phyloP scores from a whole-genome alignment of 2,113 vertebrate genomes.

The Catharus bicknelli region DNA sequence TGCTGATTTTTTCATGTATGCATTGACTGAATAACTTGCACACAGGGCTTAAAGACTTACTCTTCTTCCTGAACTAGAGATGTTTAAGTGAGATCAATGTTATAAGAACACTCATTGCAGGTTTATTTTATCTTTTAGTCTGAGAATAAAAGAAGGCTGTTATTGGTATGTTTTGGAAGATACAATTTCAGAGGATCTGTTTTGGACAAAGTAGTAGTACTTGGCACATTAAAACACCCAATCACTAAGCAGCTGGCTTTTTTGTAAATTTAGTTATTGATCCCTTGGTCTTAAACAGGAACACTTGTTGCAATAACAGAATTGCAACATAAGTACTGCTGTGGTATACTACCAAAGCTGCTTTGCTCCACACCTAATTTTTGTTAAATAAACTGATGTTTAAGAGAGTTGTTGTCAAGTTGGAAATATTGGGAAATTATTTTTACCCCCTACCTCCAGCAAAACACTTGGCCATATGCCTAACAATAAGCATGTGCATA shows the following conservation, averaged over 20 bases:
- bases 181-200: neutral
- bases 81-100: neutral
- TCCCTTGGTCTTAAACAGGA: neutral
- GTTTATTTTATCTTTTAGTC: neutral
- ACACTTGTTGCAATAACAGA: constrained; percentile 7
- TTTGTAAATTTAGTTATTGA: constrained; percentile 15
- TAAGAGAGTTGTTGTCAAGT: neutral
- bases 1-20: neutral
- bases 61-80: neutral
- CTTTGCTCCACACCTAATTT: neutral
- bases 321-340: constrained; percentile 18
- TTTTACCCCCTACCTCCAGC: neutral
- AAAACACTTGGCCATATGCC: neutral
- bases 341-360: neutral
- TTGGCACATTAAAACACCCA: neutral
- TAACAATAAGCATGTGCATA: neutral
- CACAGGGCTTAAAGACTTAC: neutral
- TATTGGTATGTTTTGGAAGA: neutral
- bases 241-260: neutral
- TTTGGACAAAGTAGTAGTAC: neutral
- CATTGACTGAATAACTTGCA: neutral
- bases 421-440: neutral
- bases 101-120: neutral
- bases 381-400: neutral
- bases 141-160: neutral